A percentile compares a stretch with the other conserved stretches of the same genome.
phyloP scores from a whole-genome alignment of 2,888 invertebrate species.

The Azorinus chamasolen region DNA sequence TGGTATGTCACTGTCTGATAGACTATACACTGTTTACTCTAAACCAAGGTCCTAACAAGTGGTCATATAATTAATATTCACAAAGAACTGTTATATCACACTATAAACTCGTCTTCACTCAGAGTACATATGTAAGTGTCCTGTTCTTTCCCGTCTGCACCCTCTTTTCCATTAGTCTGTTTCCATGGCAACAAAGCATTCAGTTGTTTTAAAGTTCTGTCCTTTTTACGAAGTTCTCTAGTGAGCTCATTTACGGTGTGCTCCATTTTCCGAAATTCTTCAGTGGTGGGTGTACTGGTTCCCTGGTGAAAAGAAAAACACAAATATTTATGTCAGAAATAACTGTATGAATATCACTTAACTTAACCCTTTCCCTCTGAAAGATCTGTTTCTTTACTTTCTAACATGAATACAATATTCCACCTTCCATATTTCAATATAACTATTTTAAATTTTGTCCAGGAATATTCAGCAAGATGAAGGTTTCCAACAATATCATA shows the following conservation, averaged over 20 bases:
- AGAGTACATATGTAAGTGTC: constrained; percentile 54
- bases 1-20: too few species aligned
- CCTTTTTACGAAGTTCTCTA: constrained; percentile 63
- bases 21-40: too few species aligned
- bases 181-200: constrained; percentile 68
- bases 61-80: too few species aligned
- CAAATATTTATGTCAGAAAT: too few species aligned
- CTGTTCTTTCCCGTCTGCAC: constrained; percentile 28
- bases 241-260: constrained; percentile 50
- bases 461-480: too few species aligned
- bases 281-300: constrained; percentile 35
- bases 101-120: constrained; percentile 73
- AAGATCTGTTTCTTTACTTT: too few species aligned
- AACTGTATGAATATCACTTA: not conserved
- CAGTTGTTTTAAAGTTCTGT: constrained; percentile 63
- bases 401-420: too few species aligned
- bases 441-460: too few species aligned
- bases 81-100: constrained; percentile 33
- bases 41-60: too few species aligned
- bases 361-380: not conserved
- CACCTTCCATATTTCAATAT: too few species aligned
- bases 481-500: too few species aligned
- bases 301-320: constrained; percentile 23
- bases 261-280: constrained; percentile 53
- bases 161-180: constrained; percentile 42